Conservation (phyloP, 2,888 invertebrate genomes). For the Pyrochroa serraticornis region DNA sequence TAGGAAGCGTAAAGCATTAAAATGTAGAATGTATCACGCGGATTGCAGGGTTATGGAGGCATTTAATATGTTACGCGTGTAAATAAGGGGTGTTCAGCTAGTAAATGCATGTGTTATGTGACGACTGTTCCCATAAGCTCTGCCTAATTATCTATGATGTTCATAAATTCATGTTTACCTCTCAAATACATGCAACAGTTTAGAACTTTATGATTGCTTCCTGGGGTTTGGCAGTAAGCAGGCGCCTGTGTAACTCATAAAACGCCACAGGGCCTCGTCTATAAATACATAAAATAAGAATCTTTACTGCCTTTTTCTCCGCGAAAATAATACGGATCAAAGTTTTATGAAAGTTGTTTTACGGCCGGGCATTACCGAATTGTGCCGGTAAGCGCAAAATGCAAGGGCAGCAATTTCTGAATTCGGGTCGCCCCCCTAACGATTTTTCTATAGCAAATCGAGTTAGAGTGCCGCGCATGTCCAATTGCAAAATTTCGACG, state of each 20-base stretch:
- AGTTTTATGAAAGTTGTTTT: constrained; percentile 19
- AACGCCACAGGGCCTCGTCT: constrained; percentile 23
- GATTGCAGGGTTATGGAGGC: constrained; percentile 3
- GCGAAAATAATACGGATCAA: constrained; percentile 18
- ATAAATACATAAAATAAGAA: constrained; percentile 29
- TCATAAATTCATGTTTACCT: constrained; percentile 30
- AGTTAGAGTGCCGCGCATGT: too few species aligned
- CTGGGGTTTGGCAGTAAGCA: constrained; percentile 23
- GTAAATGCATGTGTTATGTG: constrained; percentile 20
- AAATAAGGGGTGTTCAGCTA: constrained; percentile 19
- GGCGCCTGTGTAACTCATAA: constrained; percentile 29
- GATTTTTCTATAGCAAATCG: too few species aligned
- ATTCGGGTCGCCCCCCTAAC: too few species aligned
- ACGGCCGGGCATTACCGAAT: too few species aligned
- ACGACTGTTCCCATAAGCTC: constrained; percentile 13
- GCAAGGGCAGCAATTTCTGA: too few species aligned
- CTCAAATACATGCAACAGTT: constrained; percentile 32
- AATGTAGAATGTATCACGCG: constrained; percentile 1
- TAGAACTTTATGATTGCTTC: constrained; percentile 31
- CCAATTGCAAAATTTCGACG: too few species aligned
- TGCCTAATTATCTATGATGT: constrained; percentile 28
- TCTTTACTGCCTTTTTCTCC: constrained; percentile 21
- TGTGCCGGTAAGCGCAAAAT: too few species aligned
- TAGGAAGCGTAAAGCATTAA: background rate
- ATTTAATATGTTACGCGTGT: constrained; percentile 19